Evolutionary conservation across 2,113 vertebrate genomes (phyloP).

Genomic region (Macrotis lagotis): DNA sequence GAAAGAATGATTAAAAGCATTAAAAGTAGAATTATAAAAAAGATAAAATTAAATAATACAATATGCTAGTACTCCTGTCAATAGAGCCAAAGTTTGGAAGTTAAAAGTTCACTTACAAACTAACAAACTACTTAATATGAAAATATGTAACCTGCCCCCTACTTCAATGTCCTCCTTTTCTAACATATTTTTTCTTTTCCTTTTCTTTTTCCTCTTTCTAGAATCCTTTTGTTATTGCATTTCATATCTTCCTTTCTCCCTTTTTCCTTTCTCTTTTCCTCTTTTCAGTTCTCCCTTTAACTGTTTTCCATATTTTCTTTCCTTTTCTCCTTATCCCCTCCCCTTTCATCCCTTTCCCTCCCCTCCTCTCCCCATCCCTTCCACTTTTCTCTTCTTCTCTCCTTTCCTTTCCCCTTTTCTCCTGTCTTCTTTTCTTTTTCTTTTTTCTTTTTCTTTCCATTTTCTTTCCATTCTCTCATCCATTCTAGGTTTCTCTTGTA

Average conservation of each 20-base stretch:
- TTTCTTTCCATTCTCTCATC: background rate
- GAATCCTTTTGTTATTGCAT: too few species aligned
- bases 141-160: rapidly evolving
- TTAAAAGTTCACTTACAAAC: conserved; percentile 66
- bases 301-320: background rate
- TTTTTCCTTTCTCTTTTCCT: background rate
- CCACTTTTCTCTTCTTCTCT: background rate
- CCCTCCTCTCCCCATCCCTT: background rate
- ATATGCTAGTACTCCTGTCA: conserved; percentile 67
- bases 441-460: background rate
- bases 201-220: background rate
- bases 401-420: background rate
- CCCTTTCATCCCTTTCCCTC: background rate
- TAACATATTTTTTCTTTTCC: background rate
- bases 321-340: background rate
- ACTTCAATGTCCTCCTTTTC: background rate
- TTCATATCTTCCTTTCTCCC: background rate
- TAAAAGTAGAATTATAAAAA: conserved; percentile 2
- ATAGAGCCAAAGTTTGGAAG: conserved; percentile 61
- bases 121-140: background rate
- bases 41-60: conserved; percentile 5
- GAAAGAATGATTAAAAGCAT: background rate
- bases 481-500: too few species aligned
- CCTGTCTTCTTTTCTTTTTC: background rate
- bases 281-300: background rate